phyloP scores from a whole-genome alignment of 2,888 invertebrate species.

The Drosophila rubida region DNA sequence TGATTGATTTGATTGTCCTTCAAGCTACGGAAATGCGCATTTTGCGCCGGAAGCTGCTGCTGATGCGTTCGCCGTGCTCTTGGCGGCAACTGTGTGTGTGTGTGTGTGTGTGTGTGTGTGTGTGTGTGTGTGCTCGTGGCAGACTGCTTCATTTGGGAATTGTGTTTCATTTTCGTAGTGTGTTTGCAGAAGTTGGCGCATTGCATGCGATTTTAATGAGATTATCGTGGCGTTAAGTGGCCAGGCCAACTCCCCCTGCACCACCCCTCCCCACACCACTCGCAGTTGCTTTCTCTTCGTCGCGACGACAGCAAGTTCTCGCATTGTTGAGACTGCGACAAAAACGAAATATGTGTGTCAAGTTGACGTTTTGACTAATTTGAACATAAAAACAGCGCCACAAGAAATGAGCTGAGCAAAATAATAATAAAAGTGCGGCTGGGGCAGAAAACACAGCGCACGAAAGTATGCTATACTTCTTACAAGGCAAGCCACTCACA shows the following conservation, averaged over 20 bases:
- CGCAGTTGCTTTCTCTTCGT: not conserved
- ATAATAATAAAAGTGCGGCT: slow-evolving; percentile 54
- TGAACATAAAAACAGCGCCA: slow-evolving; percentile 46
- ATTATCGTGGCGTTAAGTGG: slow-evolving; percentile 43
- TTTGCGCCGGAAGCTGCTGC: not conserved
- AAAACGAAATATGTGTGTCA: slow-evolving; percentile 62
- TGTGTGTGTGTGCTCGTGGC: not conserved
- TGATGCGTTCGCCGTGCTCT: not conserved
- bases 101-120: not conserved
- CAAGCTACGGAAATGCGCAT: slow-evolving; percentile 18
- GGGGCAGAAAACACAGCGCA: slow-evolving; percentile 35
- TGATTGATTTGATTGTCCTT: slow-evolving; percentile 19
- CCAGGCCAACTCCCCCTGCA: slow-evolving; percentile 15
- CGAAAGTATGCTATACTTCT: slow-evolving; percentile 60
- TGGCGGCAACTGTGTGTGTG: not conserved
- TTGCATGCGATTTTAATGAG: slow-evolving; percentile 41
- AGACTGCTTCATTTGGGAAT: slow-evolving; percentile 26
- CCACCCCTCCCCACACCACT: too few relatives aligned
- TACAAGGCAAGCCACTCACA: slow-evolving; percentile 16
- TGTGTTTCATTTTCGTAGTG: slow-evolving; percentile 15
- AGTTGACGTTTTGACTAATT: slow-evolving; percentile 78
- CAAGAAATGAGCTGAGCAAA: slow-evolving; percentile 17
- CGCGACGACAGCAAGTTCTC: too few relatives aligned
- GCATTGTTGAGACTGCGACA: slow-evolving; percentile 25
- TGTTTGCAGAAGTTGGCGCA: slow-evolving; percentile 28